Base-by-base conservation (phyloP, 2,797 vertebrate species). In the Momotus momota region DNA sequence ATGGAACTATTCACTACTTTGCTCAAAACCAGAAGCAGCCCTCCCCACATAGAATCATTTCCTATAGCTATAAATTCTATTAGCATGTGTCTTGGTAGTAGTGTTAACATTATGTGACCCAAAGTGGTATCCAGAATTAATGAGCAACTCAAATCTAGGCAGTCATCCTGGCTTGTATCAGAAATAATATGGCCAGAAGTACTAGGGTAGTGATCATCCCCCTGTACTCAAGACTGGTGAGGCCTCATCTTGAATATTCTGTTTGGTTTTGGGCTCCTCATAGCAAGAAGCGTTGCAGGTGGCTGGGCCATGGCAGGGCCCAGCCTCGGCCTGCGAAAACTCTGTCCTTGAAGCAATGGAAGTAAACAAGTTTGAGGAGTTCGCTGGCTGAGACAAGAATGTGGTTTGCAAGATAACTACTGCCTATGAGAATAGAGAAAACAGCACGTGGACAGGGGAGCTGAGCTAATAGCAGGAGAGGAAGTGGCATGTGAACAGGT, bases 51-150 rank as follows among this genome's bases (percentile, higher is more conserved):
- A 52, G 3, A 7, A 81, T n/a, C 7, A 72, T 73, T 78, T 57
- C 26, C 81, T 79, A 52, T 52, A 88, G 79, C 66, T 67, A 83
- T 84, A 86, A 57, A 33, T 67, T 96, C 41, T 75, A 65, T 91
- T 88, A 93, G 26, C 57, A 75, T 83, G 93, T 26, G 49, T 89
- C 48, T 93, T 80, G 31, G 43, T 46, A 95, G 54, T 35, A 62
- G 11, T 52, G 43, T 70, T 94, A 90, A 73, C 26, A 16, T 26
- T 89, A 12, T 88, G 41, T 91, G 81, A 85, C 26, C 87, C 15
- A 74, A 84, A 75, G 46, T 52, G 57, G 21, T 78, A 91, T 88
- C 16, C 72, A 88, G 57, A 96, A 96, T 87, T 95, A 97, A 95
- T 91, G 61, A 96, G 65, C 61, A 81, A 74, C 20, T 85, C 65